These are phyloP conservation scores for Pitta sordida DNA, from an alignment of 2,113 vertebrate species.

Conservation along the genomic window DNA sequence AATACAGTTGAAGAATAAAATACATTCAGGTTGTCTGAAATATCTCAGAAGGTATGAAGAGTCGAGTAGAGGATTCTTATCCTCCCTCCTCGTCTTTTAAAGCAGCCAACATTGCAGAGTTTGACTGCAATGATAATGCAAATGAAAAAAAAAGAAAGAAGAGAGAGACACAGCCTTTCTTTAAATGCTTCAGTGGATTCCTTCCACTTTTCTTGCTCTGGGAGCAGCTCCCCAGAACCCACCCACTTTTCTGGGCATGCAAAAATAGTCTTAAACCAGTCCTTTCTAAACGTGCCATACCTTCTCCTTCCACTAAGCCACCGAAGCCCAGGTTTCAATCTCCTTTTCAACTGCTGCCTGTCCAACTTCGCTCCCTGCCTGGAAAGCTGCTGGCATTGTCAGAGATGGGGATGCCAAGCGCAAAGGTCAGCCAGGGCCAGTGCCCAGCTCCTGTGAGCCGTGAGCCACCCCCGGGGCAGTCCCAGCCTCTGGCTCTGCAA, in stretches of 20 bases:
- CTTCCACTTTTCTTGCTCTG: not conserved
- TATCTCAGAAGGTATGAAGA: not conserved
- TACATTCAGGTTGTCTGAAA: not conserved
- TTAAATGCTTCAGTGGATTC: not conserved
- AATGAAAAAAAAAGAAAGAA: not conserved
- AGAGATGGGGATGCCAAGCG: not conserved
- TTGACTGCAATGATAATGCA: not conserved
- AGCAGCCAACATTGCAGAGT: not conserved
- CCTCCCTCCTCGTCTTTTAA: not conserved
- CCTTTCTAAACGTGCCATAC: not conserved
- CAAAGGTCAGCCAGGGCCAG: not conserved
- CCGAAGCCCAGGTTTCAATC: fast-evolving
- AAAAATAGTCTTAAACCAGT: not conserved
- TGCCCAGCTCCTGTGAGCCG: not conserved
- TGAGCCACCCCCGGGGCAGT: not conserved
- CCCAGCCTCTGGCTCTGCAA: not conserved
- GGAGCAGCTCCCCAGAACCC: not conserved
- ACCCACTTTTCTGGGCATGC: not conserved
- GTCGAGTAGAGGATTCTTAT: not conserved
- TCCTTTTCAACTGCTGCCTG: not conserved
- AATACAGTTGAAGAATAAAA: not conserved
- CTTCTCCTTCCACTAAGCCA: not conserved
- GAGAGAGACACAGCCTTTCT: not conserved
- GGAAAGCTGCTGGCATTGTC: not conserved
- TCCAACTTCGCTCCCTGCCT: not conserved